Base-by-base conservation (phyloP, 2,888 invertebrate genomes). In the Papilio gigon region DNA sequence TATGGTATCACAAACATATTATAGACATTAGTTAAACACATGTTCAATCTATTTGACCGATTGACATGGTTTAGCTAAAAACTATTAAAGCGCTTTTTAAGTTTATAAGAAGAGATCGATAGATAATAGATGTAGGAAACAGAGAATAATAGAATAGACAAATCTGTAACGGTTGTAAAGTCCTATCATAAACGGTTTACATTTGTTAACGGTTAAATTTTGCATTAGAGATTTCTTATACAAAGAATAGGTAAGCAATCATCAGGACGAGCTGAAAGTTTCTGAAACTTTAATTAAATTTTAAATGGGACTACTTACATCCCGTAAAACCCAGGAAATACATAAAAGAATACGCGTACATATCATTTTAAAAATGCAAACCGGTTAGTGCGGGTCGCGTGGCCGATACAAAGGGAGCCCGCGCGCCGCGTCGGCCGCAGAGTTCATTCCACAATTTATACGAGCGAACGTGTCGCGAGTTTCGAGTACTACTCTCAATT, bases 301-400 rank as follows among this genome's bases (percentile, higher is more conserved):
- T 20, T 17, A 22, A 47, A 47, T 11, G 20, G n/a, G n/a, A n/a
- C 6, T 17, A 44, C 14, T 40, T 40, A 27, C 30, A n/a, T n/a
- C 6, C 4, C 17, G 30, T 30, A n/a, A 56, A 56, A 30, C 2
- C 27, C 53, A 56, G 53, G 53, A 56, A 56, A 56, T 56, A 56
- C 53, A 30, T 56, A 56, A 56, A 56, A 14, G 53, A 56, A 56
- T 11, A 56, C 27, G 30, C 27, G 30, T 27, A 27, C 6, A 27
- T 27, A 53, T 53, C 30, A 30, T 56, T 56, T 56, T 56, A 56
- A 56, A 56, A 56, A 56, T 56, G 53, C 30, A 56, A 56, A 56
- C 53, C 53, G 30, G 53, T 56, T 30, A 30, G 53, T n/a, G 17
- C n/a, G 53, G 53, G 30, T 56, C 53, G 30, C 53, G 53, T 56